Evolutionary conservation across 1,140 invertebrate genomes (phyloP).

Genomic region (Drosophila seguyi): DNA sequence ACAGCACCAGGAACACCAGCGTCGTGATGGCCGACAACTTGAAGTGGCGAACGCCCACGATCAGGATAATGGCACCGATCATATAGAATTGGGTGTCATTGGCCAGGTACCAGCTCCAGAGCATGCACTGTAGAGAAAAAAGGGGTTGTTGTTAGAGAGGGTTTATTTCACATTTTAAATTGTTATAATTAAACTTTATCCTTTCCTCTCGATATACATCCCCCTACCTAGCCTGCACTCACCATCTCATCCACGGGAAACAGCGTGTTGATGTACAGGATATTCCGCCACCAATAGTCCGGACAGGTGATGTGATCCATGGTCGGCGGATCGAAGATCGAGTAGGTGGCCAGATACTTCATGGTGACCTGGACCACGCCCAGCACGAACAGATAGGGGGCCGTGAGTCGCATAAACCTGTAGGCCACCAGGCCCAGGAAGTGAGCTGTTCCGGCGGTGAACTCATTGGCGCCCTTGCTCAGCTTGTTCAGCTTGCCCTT

Average conservation of each 20-base stretch:
- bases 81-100: conserved; percentile 94
- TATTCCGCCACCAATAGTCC: conserved; percentile 94
- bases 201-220: too few relatives aligned
- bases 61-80: conserved; percentile 91
- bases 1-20: conserved; percentile 89
- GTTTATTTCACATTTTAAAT: too few relatives aligned
- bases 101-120: conserved; percentile 95
- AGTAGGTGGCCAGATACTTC: conserved; percentile 93
- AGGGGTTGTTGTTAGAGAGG: neutral
- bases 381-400: conserved; percentile 93
- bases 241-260: conserved; percentile 95
- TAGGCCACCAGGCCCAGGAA: conserved; percentile 92
- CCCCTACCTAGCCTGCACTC: conserved; percentile 68
- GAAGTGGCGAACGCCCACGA: conserved; percentile 90
- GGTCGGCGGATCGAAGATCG: conserved; percentile 92
- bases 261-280: conserved; percentile 93
- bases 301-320: conserved; percentile 92
- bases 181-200: too few relatives aligned
- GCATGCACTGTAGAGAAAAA: conserved; percentile 90
- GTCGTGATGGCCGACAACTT: conserved; percentile 89
- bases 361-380: conserved; percentile 92
- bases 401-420: conserved; percentile 92
- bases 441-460: conserved; percentile 90
- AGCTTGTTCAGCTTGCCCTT: conserved; percentile 91
- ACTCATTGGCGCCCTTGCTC: conserved; percentile 89